Conservation (phyloP, 2,888 invertebrate species). For the Ypsolopha sequella region DNA sequence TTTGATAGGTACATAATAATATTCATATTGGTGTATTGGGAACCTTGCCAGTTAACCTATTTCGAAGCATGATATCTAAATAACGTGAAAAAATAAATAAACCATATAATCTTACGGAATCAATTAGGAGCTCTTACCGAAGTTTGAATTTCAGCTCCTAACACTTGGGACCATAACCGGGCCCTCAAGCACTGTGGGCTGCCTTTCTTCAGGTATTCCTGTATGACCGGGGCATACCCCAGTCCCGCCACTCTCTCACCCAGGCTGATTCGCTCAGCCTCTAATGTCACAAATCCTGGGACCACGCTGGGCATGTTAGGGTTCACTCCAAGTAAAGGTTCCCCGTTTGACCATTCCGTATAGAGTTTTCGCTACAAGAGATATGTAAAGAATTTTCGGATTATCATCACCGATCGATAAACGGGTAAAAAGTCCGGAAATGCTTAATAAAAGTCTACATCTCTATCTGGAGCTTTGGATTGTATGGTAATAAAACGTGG, state of each 20-base stretch:
- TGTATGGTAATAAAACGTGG: too few relatives aligned
- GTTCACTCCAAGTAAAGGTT: conserved; percentile 81
- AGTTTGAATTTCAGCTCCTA: conserved; percentile 82
- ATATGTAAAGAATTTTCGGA: neutral
- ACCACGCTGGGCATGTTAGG: conserved; percentile 66
- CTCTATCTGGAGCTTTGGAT: too few relatives aligned
- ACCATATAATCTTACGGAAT: too few relatives aligned
- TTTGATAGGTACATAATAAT: too few relatives aligned
- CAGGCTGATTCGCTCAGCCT: conserved; percentile 78
- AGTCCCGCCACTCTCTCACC: conserved; percentile 83
- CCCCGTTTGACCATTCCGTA: conserved; percentile 81
- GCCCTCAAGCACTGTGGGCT: conserved; percentile 85
- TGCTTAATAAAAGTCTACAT: too few relatives aligned
- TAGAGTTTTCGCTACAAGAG: conserved; percentile 74
- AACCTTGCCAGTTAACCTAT: too few relatives aligned
- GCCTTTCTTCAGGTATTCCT: conserved; percentile 90
- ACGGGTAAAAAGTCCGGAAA: too few relatives aligned
- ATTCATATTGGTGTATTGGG: too few relatives aligned
- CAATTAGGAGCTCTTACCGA: conserved; percentile 51
- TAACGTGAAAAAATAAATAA: too few relatives aligned
- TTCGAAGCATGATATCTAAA: too few relatives aligned
- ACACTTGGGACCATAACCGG: conserved; percentile 86
- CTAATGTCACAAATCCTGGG: conserved; percentile 71
- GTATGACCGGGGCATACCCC: conserved; percentile 88
- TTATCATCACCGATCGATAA: too few relatives aligned